These are phyloP conservation scores for Pandemis cinnamomeana DNA, from an alignment of 2,888 invertebrate genomes.

Conservation along the genomic window DNA sequence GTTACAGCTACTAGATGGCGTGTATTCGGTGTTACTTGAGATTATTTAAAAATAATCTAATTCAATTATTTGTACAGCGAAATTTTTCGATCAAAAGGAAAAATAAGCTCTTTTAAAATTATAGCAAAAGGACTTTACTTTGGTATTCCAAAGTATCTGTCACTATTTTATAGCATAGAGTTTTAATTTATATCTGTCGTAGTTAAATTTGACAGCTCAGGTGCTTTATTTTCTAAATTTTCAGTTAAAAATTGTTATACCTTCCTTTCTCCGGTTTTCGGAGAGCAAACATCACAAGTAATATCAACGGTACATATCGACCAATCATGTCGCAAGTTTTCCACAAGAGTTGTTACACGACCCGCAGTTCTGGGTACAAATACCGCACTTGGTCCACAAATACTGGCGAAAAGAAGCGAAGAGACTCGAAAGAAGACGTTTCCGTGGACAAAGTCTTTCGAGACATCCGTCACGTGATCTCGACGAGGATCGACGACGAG, in stretches of 20 bases:
- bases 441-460: constrained; percentile 63
- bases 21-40: not conserved
- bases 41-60: not conserved
- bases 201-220: not conserved
- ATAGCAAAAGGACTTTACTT: no score
- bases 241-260: not conserved
- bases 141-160: not conserved
- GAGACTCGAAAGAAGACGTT: constrained; percentile 55
- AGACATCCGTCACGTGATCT: constrained; percentile 65
- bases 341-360: constrained; percentile 70
- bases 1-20: constrained; percentile 25
- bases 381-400: constrained; percentile 74
- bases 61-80: not conserved
- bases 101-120: no score
- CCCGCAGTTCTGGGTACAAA: constrained; percentile 71
- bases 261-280: not conserved
- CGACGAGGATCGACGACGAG: constrained; percentile 59
- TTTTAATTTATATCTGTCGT: not conserved
- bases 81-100: no score
- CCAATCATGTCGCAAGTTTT: constrained; percentile 64
- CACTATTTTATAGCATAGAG: not conserved
- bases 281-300: not conserved
- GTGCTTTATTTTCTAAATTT: not conserved
- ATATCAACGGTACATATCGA: not conserved
- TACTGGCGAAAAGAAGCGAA: constrained; percentile 61